A percentile compares a stretch with the other conserved stretches of the same genome.
phyloP scores from a whole-genome alignment of 2,888 invertebrate species.

The Bellardia pandia region DNA sequence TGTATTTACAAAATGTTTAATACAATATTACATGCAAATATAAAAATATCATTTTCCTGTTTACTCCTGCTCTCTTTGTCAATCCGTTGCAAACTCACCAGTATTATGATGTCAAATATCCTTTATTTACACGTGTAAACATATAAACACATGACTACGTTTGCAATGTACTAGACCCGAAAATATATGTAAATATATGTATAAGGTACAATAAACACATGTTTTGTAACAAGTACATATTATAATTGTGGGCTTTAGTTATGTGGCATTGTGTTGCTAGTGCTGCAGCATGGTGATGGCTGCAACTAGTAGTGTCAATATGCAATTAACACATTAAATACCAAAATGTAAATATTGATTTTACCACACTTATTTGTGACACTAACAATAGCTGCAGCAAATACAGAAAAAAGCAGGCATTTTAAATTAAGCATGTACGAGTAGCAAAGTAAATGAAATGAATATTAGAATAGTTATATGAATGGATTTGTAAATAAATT shows the following conservation, averaged over 20 bases:
- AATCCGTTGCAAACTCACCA: not conserved
- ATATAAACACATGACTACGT: slow-evolving; percentile 4
- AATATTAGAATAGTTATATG: slow-evolving; percentile 27
- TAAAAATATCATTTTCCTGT: not conserved
- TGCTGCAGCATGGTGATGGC: not conserved
- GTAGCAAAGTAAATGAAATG: slow-evolving; percentile 16
- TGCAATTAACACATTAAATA: slow-evolving; percentile 63
- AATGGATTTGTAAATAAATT: not conserved
- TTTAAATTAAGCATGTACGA: not conserved
- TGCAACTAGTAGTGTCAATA: slow-evolving; percentile 55
- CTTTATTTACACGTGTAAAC: slow-evolving; percentile 55
- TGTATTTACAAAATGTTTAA: slow-evolving; percentile 9
- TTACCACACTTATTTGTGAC: slow-evolving; percentile 10
- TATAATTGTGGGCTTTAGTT: slow-evolving; percentile 31
- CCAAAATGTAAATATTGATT: slow-evolving; percentile 58
- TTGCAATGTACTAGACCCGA: slow-evolving; percentile 40
- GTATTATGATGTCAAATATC: slow-evolving; percentile 36
- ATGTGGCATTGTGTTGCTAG: not conserved
- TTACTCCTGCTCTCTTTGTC: not conserved
- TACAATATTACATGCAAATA: not conserved
- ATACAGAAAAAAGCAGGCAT: not conserved
- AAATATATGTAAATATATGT: not conserved
- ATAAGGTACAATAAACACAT: slow-evolving; percentile 4
- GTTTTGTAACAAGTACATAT: not conserved
- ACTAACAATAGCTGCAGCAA: not conserved